Percentiles rank a stretch among this genome's conserved stretches.
Evolutionary conservation across 2,797 vertebrate species (phyloP).

Genomic region (Macrochelys suwanniensis): DNA sequence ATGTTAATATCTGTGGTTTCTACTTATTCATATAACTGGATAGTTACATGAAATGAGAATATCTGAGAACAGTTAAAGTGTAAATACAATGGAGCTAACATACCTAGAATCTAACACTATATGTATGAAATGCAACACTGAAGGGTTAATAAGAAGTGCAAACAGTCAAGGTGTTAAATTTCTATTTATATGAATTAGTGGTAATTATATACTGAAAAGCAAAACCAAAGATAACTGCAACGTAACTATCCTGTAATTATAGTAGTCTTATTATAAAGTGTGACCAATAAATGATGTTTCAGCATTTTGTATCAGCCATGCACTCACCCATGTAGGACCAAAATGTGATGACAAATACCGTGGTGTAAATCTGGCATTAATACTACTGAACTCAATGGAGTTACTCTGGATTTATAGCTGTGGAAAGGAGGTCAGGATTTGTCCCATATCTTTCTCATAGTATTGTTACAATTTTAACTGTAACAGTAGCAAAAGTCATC

Average conservation of each 20-base stretch:
- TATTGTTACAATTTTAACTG: neutral
- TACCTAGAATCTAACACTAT: neutral
- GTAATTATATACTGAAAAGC: neutral
- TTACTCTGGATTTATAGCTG: neutral
- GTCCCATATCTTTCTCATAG: neutral
- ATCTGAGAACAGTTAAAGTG: neutral
- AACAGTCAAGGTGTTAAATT: neutral
- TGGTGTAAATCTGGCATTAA: neutral
- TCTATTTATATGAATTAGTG: neutral
- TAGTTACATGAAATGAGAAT: neutral
- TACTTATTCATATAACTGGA: neutral
- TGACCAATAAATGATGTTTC: fast-evolving
- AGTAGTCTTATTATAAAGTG: neutral
- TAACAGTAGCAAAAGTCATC: neutral
- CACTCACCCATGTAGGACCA: neutral
- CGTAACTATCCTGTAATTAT: neutral
- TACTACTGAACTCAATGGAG: neutral
- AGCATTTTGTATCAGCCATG: neutral
- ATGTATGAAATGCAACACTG: neutral
- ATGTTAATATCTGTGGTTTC: neutral
- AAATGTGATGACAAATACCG: neutral
- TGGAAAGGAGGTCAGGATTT: neutral
- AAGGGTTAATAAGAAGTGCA: neutral
- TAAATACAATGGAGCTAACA: neutral
- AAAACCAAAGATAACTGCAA: neutral